Percentiles rank a stretch among this genome's conserved stretches.
phyloP scores from a whole-genome alignment of 2,888 invertebrate species.

The Gymnoscelis rufifasciata region DNA sequence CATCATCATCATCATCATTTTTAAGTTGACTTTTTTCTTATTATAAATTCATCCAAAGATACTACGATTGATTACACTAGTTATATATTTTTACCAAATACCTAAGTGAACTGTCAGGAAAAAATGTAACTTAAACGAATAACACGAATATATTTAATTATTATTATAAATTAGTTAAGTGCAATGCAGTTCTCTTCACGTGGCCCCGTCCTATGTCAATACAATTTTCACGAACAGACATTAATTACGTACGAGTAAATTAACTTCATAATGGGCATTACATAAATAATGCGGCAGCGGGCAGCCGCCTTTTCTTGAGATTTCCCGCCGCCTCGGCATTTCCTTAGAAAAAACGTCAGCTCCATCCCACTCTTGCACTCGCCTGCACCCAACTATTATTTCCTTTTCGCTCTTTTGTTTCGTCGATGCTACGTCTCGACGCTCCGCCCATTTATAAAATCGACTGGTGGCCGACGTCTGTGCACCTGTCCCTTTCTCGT shows the following conservation, averaged over 20 bases:
- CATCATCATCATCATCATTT: no score
- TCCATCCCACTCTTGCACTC: slow-evolving; percentile 63
- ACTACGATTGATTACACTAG: no score
- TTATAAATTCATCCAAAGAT: no score
- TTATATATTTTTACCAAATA: no score
- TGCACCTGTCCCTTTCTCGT: slow-evolving; percentile 76
- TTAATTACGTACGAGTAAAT: slow-evolving; percentile 35
- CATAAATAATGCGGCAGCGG: slow-evolving; percentile 43
- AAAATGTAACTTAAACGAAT: no score
- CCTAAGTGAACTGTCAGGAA: no score
- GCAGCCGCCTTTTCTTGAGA: slow-evolving; percentile 56
- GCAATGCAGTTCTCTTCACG: background rate
- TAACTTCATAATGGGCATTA: slow-evolving; percentile 38
- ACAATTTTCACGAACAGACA: slow-evolving; percentile 31
- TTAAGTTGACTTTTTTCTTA: no score
- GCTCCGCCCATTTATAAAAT: slow-evolving; percentile 79
- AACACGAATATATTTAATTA: no score
- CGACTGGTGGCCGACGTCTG: slow-evolving; percentile 68
- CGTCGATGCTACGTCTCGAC: slow-evolving; percentile 69
- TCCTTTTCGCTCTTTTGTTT: slow-evolving; percentile 76
- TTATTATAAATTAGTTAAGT: no score
- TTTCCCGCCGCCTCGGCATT: slow-evolving; percentile 67
- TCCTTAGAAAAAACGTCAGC: slow-evolving; percentile 55
- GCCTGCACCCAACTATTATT: slow-evolving; percentile 64
- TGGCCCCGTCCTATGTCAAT: slow-evolving; percentile 22